These are phyloP conservation scores for Cheilinus undulatus DNA, from an alignment of 2,113 vertebrate genomes.

Conservation along the genomic window DNA sequence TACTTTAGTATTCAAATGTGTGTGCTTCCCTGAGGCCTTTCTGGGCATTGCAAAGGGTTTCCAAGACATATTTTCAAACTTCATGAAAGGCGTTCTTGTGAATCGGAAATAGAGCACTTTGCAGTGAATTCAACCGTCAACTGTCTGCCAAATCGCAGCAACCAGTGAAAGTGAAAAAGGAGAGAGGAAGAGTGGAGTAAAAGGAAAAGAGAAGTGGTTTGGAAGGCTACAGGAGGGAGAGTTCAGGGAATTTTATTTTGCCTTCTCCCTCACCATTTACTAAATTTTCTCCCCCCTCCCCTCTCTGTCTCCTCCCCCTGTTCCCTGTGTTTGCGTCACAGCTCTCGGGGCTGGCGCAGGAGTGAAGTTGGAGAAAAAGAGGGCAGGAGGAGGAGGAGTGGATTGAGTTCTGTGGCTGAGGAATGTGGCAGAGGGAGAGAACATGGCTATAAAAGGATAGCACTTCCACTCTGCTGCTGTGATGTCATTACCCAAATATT, in stretches of 20 bases:
- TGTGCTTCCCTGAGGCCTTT: background rate
- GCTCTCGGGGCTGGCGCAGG: constrained; percentile 8
- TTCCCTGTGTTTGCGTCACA: constrained; percentile 71
- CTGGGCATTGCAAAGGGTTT: background rate
- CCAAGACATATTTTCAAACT: constrained; percentile 7
- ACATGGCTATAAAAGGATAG: constrained; percentile 80
- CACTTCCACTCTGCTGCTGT: constrained; percentile 73
- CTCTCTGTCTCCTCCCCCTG: constrained; percentile 34
- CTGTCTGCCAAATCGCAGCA: background rate
- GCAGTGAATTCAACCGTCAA: constrained; percentile 4
- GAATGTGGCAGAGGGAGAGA: constrained; percentile 73
- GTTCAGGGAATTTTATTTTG: constrained; percentile 60
- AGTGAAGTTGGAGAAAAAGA: constrained; percentile 47
- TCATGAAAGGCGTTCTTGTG: constrained; percentile 12
- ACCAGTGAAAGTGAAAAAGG: constrained; percentile 65
- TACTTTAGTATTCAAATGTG: background rate
- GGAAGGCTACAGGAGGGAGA: constrained; percentile 16
- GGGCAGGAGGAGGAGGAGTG: constrained; percentile 47
- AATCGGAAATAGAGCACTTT: constrained; percentile 6
- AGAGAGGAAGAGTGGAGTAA: constrained; percentile 43
- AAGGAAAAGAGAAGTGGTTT: constrained; percentile 63
- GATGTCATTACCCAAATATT: constrained; percentile 76
- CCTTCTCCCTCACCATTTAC: constrained; percentile 14
- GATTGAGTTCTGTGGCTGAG: constrained; percentile 54
- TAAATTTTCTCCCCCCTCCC: constrained; percentile 7